phyloP scores from a whole-genome alignment of 2,888 invertebrate species.

The Yponomeuta plumbellus region DNA sequence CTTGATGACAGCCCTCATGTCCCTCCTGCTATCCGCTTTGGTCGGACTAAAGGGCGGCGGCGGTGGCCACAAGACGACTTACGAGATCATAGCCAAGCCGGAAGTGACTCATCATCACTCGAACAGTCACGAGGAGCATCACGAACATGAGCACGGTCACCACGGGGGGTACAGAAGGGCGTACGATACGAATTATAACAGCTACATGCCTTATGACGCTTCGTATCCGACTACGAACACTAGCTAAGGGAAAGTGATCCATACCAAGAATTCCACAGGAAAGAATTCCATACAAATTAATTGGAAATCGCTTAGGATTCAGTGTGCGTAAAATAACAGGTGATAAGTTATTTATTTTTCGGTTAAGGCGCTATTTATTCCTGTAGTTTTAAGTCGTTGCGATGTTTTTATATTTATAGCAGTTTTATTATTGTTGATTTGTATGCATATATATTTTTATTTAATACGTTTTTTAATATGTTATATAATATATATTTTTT shows the following conservation, averaged over 20 bases:
- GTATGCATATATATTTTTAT: no score
- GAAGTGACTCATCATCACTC: slow-evolving; percentile 83
- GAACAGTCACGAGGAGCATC: slow-evolving; percentile 82
- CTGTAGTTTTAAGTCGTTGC: no score
- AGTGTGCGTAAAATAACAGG: no score
- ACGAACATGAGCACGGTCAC: slow-evolving; percentile 71
- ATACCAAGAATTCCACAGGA: no score
- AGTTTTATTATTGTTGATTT: no score
- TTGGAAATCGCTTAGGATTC: no score
- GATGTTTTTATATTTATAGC: no score
- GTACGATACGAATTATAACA: slow-evolving; percentile 63
- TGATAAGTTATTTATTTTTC: no score
- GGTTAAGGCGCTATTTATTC: no score
- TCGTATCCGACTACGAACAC: slow-evolving; percentile 18
- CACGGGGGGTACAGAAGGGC: slow-evolving; percentile 75
- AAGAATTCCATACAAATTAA: no score
- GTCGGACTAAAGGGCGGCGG: slow-evolving; percentile 84
- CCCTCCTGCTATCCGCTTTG: slow-evolving; percentile 84
- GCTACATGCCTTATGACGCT: slow-evolving; percentile 62
- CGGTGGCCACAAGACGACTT: slow-evolving; percentile 84
- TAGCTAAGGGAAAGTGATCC: slow-evolving; percentile 3
- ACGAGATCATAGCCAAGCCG: slow-evolving; percentile 90
- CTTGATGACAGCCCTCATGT: slow-evolving; percentile 87
- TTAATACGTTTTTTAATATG: no score
- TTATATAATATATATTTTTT: no score